Evolutionary conservation across 2,113 vertebrate genomes (phyloP), one percentile per base, ranked within the genome.

Genomic region (Herpetotheres cachinnans): DNA sequence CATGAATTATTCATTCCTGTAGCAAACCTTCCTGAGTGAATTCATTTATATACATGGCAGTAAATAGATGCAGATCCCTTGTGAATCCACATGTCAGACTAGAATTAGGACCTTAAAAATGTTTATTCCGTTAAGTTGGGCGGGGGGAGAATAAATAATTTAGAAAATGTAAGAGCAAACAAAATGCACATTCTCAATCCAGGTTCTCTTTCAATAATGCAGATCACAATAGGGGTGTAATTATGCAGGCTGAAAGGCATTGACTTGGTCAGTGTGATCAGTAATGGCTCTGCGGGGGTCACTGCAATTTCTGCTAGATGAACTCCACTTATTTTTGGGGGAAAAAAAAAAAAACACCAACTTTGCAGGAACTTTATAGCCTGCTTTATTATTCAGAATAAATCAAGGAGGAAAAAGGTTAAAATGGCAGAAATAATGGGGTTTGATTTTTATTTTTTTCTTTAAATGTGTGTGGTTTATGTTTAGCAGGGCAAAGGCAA

Each of bases 1-100:
- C 81, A 97, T 97, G 97, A 96, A 97, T 97, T 97, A 98, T 98
- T 97, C 96, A 98, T 97, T 58, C 79, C 89, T 18, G 27, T n/a
- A 93, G 94, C 95, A 92, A 96, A 90, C 95, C 78, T 97, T 97
- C 86, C 92, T 63, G 86, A 92, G 95, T 46, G 94, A 97, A 97
- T 97, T 97, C 93, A 97, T 97, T 97, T 95, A 66, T 95, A 88
- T 95, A 95, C 95, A 55, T 89, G 95, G 94, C 92, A 93, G 93
- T 96, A 97, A 97, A 96, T 92, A 97, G 93, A 96, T 90, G 92
- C 86, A 82, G 94, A 95, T 97, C 96, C 95, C 95, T 96, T 55
- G 82, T 93, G 95, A 96, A 96, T 96, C 91, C 92, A 73, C 91
- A 63, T 63, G 93, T 94, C 95, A 82, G 92, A 38, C 78, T 65